Percentiles rank a stretch among this genome's conserved stretches.
Conservation (phyloP, 2,888 invertebrate genomes). For the Dryomyza anilis region DNA sequence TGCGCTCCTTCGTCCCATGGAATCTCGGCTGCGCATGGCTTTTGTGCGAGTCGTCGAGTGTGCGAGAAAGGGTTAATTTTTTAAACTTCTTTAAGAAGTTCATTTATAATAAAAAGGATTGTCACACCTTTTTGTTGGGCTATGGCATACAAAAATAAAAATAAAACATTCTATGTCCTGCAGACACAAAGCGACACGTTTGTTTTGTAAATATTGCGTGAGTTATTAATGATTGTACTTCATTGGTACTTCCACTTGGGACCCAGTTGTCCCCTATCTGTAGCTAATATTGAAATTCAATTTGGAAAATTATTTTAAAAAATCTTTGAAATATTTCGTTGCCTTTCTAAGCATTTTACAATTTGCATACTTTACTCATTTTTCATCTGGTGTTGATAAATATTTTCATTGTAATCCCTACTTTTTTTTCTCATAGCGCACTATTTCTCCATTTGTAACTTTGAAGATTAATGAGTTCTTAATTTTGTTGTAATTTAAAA, state of each 20-base stretch:
- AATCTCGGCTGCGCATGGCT: constrained; percentile 10
- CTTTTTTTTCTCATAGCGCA: constrained; percentile 12
- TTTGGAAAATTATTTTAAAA: constrained; percentile 12
- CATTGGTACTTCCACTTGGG: constrained; percentile 4
- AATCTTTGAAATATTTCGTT: background rate
- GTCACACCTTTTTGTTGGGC: constrained; percentile 41
- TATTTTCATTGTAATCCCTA: constrained; percentile 32
- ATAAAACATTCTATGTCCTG: constrained; percentile 5
- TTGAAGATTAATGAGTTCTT: constrained; percentile 39
- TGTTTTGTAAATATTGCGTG: constrained; percentile 62
- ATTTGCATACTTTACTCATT: constrained; percentile 43
- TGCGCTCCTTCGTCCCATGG: background rate
- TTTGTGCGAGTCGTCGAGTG: background rate
- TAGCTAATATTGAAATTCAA: constrained; percentile 15
- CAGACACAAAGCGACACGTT: constrained; percentile 54
- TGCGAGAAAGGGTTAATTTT: background rate
- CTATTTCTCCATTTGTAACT: constrained; percentile 31
- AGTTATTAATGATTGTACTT: constrained; percentile 53
- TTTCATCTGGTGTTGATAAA: constrained; percentile 44
- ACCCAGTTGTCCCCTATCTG: background rate
- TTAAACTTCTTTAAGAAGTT: background rate
- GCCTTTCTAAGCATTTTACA: background rate
- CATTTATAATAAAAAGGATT: constrained; percentile 37
- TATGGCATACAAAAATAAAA: background rate
- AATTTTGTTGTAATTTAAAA: constrained; percentile 29